Percentiles rank a stretch among this genome's conserved stretches.
Evolutionary conservation across 2,797 vertebrate species (phyloP).

Genomic region (Macropus fuliginosus): DNA sequence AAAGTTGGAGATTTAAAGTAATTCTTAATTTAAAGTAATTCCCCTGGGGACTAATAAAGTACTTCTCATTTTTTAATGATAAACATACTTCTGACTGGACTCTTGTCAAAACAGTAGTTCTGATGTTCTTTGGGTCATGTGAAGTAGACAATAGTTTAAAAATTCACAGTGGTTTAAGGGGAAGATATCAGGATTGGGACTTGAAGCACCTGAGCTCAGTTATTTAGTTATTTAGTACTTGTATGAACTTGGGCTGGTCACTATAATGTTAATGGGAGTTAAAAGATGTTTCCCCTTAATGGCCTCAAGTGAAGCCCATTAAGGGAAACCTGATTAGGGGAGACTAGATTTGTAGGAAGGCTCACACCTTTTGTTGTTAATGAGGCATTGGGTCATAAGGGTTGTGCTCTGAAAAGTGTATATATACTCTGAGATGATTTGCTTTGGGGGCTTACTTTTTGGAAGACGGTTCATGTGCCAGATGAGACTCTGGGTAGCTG

Average conservation of each 20-base stretch:
- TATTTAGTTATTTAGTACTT: neutral
- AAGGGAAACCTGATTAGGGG: no score
- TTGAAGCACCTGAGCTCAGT: neutral
- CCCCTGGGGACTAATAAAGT: neutral
- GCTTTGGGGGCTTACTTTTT: no score
- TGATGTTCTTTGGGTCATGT: neutral
- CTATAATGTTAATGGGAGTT: no score
- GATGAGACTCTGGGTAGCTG: no score
- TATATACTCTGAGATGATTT: no score
- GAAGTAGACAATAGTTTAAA: neutral
- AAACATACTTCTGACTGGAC: neutral
- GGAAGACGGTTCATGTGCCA: no score
- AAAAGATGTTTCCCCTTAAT: no score
- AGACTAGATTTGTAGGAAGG: no score
- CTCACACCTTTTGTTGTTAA: no score
- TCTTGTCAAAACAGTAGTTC: neutral
- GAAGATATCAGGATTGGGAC: neutral
- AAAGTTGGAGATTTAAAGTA: neutral
- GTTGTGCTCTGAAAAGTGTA: no score
- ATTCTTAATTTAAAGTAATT: neutral
- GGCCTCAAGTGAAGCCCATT: no score
- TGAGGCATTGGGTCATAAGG: no score
- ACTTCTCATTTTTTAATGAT: neutral
- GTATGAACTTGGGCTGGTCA: neutral
- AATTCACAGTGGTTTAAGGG: neutral